phyloP scores from a whole-genome alignment of 53 echinoderm and acorn worm genomes.

The Glandiceps talaboti region DNA sequence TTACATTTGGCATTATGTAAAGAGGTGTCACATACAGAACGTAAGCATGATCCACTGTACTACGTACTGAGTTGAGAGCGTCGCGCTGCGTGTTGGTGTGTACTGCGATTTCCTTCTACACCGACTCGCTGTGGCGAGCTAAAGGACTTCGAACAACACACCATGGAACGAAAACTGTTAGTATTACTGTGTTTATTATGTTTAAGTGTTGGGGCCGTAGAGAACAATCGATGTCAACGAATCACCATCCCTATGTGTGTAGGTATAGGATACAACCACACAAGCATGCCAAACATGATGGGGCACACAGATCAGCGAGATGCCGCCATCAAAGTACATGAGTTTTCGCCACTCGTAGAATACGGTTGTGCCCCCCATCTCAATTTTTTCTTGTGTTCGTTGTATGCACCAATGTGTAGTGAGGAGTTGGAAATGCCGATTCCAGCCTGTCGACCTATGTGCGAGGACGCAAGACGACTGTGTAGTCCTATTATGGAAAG shows the following conservation, averaged over 20 bases:
- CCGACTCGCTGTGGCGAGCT: not conserved
- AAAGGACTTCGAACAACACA: not conserved
- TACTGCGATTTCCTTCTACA: not conserved
- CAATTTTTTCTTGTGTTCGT: conserved; percentile 71
- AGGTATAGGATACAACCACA: conserved; percentile 93
- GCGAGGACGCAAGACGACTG: conserved; percentile 64
- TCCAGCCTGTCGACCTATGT: conserved; percentile 89
- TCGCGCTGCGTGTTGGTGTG: not conserved
- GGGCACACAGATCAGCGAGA: conserved; percentile 76
- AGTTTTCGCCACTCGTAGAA: conserved; percentile 78
- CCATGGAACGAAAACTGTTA: conserved; percentile 1
- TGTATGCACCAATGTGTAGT: conserved; percentile 93
- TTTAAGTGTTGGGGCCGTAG: not conserved
- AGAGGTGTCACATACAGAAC: not conserved
- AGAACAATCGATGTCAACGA: conserved; percentile 40
- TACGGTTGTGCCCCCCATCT: conserved; percentile 88
- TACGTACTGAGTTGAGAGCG: not conserved
- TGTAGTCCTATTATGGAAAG: conserved; percentile 87
- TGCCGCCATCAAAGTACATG: conserved; percentile 80
- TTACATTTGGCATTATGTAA: not conserved
- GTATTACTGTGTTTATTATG: not conserved
- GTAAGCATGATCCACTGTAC: not conserved
- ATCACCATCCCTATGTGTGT: conserved; percentile 92
- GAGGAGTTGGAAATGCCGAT: conserved; percentile 79
- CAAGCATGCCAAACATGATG: conserved; percentile 86